phyloP scores from a whole-genome alignment of 2,888 invertebrate species.

The Galeruca laticollis region DNA sequence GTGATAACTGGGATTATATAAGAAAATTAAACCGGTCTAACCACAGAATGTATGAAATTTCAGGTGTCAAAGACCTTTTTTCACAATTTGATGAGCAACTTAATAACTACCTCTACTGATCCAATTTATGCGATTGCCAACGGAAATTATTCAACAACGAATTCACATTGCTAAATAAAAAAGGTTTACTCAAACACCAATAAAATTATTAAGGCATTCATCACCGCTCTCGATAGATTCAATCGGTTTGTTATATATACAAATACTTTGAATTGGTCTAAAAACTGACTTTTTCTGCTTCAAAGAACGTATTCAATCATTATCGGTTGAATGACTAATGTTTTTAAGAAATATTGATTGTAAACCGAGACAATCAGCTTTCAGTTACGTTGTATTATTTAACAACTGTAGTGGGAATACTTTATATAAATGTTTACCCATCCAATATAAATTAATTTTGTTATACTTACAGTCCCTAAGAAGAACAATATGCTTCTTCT shows the following conservation, averaged over 20 bases:
- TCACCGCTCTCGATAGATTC: slow-evolving; percentile 30
- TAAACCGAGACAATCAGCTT: slow-evolving; percentile 61
- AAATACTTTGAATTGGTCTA: slow-evolving; percentile 41
- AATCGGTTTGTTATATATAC: slow-evolving; percentile 34
- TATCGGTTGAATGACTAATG: slow-evolving; percentile 59
- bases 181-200: slow-evolving; percentile 38
- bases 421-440: slow-evolving; percentile 61
- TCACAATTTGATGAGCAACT: slow-evolving; percentile 5
- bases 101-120: slow-evolving; percentile 9
- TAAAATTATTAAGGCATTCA: slow-evolving; percentile 44
- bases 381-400: slow-evolving; percentile 54
- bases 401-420: slow-evolving; percentile 59
- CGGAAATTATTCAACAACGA: slow-evolving; percentile 38
- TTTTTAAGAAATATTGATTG: slow-evolving; percentile 61
- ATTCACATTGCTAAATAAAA: slow-evolving; percentile 36
- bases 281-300: slow-evolving; percentile 57
- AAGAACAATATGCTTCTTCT: slow-evolving; percentile 59
- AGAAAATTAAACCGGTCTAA: slow-evolving; percentile 6
- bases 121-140: slow-evolving; percentile 31
- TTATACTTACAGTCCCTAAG: slow-evolving; percentile 49
- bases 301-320: slow-evolving; percentile 60
- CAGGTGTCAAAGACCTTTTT: slow-evolving; percentile 10
- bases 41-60: slow-evolving; percentile 4
- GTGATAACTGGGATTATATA: slow-evolving; percentile 5
- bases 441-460: slow-evolving; percentile 56